phyloP scores from a whole-genome alignment of 2,797 vertebrate species.

The Amniataba percoides region DNA sequence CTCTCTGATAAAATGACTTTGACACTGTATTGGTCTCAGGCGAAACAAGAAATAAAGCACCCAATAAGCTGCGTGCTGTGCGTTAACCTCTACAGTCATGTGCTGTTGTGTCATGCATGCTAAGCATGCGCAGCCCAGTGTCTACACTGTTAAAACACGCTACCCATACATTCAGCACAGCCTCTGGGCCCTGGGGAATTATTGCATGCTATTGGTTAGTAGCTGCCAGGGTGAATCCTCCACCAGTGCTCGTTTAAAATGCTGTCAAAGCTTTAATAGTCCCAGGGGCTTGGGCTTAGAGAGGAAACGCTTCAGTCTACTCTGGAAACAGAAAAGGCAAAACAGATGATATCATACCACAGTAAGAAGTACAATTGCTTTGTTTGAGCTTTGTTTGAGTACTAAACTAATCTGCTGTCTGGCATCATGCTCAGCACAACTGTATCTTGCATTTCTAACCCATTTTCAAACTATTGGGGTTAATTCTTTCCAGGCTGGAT shows the following conservation, averaged over 20 bases:
- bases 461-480: slow-evolving; percentile 60
- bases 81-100: slow-evolving; percentile 70
- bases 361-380: slow-evolving; percentile 47
- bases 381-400: slow-evolving; percentile 56
- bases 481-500: slow-evolving; percentile 68
- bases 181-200: slow-evolving; percentile 50
- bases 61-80: slow-evolving; percentile 57
- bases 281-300: slow-evolving; percentile 61
- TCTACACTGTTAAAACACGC: slow-evolving; percentile 56
- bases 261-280: slow-evolving; percentile 76
- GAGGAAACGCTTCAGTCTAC: slow-evolving; percentile 62
- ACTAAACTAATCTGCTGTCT: slow-evolving; percentile 62
- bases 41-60: slow-evolving; percentile 70
- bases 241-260: slow-evolving; percentile 73
- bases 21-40: slow-evolving; percentile 71
- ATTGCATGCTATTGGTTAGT: slow-evolving; percentile 73
- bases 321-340: slow-evolving; percentile 59
- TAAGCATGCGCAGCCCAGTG: slow-evolving; percentile 51
- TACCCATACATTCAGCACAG: slow-evolving; percentile 55
- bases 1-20: slow-evolving; percentile 68
- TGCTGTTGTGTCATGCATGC: slow-evolving; percentile 68
- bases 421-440: slow-evolving; percentile 28
- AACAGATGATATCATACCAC: slow-evolving; percentile 35
- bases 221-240: slow-evolving; percentile 71
- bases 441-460: slow-evolving; percentile 51